These are phyloP conservation scores for Batillaria attramentaria DNA, from an alignment of 1,140 invertebrate genomes.

Conservation along the genomic window DNA sequence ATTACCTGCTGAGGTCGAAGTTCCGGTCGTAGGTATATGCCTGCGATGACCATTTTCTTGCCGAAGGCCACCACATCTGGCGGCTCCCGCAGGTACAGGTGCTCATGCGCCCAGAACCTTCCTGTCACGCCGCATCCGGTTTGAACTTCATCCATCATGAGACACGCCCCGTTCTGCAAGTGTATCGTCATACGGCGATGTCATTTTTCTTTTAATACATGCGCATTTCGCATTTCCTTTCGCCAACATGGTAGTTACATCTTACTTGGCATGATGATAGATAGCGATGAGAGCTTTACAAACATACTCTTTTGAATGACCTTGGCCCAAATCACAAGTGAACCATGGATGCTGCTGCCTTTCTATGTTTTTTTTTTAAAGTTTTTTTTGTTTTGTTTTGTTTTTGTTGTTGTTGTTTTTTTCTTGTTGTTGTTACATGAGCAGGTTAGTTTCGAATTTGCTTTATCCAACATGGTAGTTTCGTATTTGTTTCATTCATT, in stretches of 20 bases:
- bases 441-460: no score
- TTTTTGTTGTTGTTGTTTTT: no score
- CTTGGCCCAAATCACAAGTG: no score
- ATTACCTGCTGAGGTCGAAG: conserved; percentile 78
- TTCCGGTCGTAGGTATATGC: conserved; percentile 88
- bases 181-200: not conserved
- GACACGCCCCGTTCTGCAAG: conserved; percentile 72
- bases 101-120: conserved; percentile 98
- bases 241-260: not conserved
- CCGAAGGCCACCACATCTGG: conserved; percentile 98
- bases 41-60: conserved; percentile 98
- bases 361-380: no score
- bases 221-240: not conserved
- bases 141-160: conserved; percentile 98
- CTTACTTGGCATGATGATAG: no score
- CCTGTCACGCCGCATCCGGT: conserved; percentile 97
- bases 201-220: not conserved
- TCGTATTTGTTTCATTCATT: no score
- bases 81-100: conserved; percentile 87
- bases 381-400: no score
- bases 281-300: no score
- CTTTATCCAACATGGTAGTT: no score
- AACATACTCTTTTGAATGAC: no score
- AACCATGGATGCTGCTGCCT: no score
- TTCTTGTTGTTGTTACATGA: no score